A percentile compares a stretch with the other conserved stretches of the same genome.
Conservation (phyloP, 2,113 vertebrate genomes). For the Corythaixoides concolor region DNA sequence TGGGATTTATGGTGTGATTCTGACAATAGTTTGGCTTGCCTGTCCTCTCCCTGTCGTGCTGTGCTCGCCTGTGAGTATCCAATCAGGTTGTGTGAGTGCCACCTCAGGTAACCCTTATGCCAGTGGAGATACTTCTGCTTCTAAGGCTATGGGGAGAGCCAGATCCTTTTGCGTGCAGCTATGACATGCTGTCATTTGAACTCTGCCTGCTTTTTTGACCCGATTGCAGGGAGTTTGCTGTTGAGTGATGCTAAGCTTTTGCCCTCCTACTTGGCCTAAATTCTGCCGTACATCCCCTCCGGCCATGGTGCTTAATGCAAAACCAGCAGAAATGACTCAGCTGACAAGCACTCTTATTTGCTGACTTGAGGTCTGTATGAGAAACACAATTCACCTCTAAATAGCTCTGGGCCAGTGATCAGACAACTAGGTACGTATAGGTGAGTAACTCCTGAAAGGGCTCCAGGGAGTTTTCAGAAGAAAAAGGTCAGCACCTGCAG, state of each 20-base stretch:
- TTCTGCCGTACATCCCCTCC: neutral
- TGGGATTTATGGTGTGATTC: neutral
- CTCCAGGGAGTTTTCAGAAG: neutral
- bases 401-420: neutral
- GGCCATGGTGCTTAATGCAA: conserved; percentile 14
- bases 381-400: neutral
- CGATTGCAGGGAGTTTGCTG: neutral
- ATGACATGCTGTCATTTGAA: neutral
- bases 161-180: neutral
- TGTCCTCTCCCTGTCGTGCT: neutral
- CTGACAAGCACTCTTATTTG: neutral
- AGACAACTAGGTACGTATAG: neutral
- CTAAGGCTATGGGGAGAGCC: neutral
- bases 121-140: neutral
- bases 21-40: neutral
- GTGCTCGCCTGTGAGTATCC: neutral
- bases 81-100: neutral
- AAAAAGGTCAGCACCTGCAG: neutral
- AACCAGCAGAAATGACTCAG: conserved; percentile 38
- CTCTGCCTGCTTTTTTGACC: neutral
- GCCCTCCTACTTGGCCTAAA: neutral
- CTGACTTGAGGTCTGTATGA: conserved; percentile 7
- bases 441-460: conserved; percentile 11
- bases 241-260: neutral
- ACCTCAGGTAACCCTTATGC: neutral